These are phyloP conservation scores for Drosophila serrata DNA, from an alignment of 1,140 invertebrate genomes.

Conservation along the genomic window DNA sequence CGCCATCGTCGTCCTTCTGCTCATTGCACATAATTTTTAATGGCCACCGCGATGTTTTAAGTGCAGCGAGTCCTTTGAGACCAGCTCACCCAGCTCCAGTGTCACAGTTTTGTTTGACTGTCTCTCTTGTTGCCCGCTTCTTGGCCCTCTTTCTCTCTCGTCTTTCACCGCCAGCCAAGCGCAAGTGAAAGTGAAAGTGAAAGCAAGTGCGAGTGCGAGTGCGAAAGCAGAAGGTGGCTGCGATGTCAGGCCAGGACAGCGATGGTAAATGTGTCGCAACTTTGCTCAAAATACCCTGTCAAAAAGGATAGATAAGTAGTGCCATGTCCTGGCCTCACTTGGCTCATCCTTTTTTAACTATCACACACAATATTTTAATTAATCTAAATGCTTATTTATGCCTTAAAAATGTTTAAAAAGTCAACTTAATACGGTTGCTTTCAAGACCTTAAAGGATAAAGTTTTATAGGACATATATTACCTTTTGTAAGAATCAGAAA, in stretches of 20 bases:
- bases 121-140: slow-evolving; percentile 49
- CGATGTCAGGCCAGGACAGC: slow-evolving; percentile 30
- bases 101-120: slow-evolving; percentile 39
- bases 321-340: background rate
- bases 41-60: slow-evolving; percentile 68
- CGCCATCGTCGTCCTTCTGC: slow-evolving; percentile 23
- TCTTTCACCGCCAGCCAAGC: slow-evolving; percentile 62
- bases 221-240: slow-evolving; percentile 13
- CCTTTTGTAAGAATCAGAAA: too few species aligned
- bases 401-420: background rate
- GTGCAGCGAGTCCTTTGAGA: slow-evolving; percentile 58
- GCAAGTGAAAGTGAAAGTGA: slow-evolving; percentile 26
- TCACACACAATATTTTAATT: too few species aligned
- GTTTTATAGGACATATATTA: background rate
- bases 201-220: slow-evolving; percentile 4
- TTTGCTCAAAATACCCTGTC: slow-evolving; percentile 17
- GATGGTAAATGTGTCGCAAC: slow-evolving; percentile 39
- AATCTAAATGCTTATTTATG: background rate
- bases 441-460: too few species aligned
- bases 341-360: too few species aligned
- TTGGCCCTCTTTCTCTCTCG: slow-evolving; percentile 56
- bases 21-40: slow-evolving; percentile 70
- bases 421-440: too few species aligned
- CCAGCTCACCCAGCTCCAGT: slow-evolving; percentile 20
- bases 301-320: background rate